These are phyloP conservation scores for Erythrolamprus reginae DNA, from an alignment of 2,113 vertebrate genomes.

Conservation along the genomic window DNA sequence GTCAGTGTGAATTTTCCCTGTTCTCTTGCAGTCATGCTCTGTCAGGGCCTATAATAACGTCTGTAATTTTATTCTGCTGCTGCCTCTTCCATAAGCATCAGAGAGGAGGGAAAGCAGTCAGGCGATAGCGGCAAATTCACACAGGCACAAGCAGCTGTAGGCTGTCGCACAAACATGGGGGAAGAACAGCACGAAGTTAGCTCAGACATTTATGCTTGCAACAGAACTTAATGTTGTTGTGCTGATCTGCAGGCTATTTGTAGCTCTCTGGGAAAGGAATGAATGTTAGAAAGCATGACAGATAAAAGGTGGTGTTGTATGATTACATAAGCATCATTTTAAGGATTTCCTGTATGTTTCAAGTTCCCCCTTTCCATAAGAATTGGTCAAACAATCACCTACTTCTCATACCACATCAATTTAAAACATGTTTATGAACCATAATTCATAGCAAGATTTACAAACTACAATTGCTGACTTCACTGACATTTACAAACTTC, in stretches of 20 bases:
- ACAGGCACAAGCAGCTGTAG: slow-evolving; percentile 10
- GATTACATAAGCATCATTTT: background rate
- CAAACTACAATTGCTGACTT: background rate
- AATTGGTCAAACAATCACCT: background rate
- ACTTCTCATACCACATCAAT: background rate
- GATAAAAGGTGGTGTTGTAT: background rate
- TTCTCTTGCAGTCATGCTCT: slow-evolving; percentile 43
- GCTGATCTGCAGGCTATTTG: background rate
- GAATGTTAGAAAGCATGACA: background rate
- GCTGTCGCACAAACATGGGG: background rate
- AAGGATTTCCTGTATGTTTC: background rate
- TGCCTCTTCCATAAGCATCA: slow-evolving; percentile 39
- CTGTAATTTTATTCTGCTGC: slow-evolving; percentile 35
- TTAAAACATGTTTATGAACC: background rate
- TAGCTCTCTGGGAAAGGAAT: background rate
- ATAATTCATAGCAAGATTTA: background rate
- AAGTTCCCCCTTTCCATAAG: background rate
- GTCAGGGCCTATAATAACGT: slow-evolving; percentile 36
- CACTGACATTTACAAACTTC: background rate
- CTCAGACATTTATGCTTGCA: background rate
- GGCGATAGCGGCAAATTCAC: background rate
- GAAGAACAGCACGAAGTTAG: background rate
- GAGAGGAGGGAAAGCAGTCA: background rate
- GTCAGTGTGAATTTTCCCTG: slow-evolving; percentile 30
- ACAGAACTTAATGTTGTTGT: background rate